Evolutionary conservation across 2,888 invertebrate species (phyloP).

Genomic region (Cetonia aurata): DNA sequence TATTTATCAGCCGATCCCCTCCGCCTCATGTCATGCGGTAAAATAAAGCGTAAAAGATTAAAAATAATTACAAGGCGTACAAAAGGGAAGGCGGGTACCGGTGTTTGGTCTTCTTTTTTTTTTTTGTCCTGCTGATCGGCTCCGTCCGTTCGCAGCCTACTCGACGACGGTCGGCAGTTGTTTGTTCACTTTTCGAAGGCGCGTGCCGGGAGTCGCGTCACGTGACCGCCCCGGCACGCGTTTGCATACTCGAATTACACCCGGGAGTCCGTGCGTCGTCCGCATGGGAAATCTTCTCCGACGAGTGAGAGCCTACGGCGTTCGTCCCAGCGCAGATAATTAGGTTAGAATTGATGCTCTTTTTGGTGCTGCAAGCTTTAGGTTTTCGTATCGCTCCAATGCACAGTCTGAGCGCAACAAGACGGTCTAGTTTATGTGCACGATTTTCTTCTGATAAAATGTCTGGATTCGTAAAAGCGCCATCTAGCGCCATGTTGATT

Average conservation of each 20-base stretch:
- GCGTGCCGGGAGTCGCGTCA: slow-evolving; percentile 52
- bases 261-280: slow-evolving; percentile 44
- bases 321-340: slow-evolving; percentile 47
- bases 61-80: slow-evolving; percentile 48
- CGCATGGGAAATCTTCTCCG: slow-evolving; percentile 58
- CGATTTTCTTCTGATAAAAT: too few relatives aligned
- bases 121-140: not conserved
- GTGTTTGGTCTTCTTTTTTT: not conserved
- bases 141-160: not conserved
- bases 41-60: slow-evolving; percentile 33
- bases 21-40: not conserved
- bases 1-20: too few relatives aligned
- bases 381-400: too few relatives aligned
- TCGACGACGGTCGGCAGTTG: slow-evolving; percentile 52
- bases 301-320: too few relatives aligned
- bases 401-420: too few relatives aligned
- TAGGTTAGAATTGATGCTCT: slow-evolving; percentile 58
- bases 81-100: slow-evolving; percentile 39
- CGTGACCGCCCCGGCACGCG: slow-evolving; percentile 54
- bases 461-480: too few relatives aligned
- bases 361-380: slow-evolving; percentile 43
- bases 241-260: slow-evolving; percentile 55
- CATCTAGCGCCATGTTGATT: too few relatives aligned
- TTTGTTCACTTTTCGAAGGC: slow-evolving; percentile 56
- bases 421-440: too few relatives aligned